Evolutionary conservation across 2,888 invertebrate genomes (phyloP), one percentile per base, ranked within the genome.

Genomic region (Cryptocephalus primarius): DNA sequence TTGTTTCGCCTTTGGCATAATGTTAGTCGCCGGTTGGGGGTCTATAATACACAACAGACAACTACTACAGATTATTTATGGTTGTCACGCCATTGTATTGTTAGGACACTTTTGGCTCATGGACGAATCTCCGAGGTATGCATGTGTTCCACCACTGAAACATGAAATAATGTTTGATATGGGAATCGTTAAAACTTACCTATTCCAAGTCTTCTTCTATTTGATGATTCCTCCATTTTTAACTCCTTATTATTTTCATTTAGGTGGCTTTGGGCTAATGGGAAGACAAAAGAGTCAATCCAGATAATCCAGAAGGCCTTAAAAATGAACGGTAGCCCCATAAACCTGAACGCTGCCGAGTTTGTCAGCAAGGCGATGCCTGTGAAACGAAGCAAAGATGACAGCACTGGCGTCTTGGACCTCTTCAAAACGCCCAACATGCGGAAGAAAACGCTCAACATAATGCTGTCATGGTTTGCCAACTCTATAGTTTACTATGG

Each of bases 401-500:
- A 71, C 13, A 70, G 76, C 1, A 82, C 79, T 32, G 77, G 82
- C 4, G 75, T 85, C 0, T 53, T 73, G 9, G 88, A 88, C 67
- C 72, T 91, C n/a, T 85, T 90, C 63, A 83, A 76, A 66, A 86
- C 87, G 0, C 86, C 88, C 1, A 85, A 85, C 66, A 68, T 91
- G 46, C 75, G 89, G 49, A 81, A 76, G 52, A 88, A 87, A 67
- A 85, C 87, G 0, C 64, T 90, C 8, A 90, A 88, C 62, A 79
- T 88, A 8, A 88, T 88, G 59, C 73, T 89, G 10, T 83, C 83
- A 60, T 91, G 89, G 89, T 88, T 89, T 63, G 87, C 89, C n/a
- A 89, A 88, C 65, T 85, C 89, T 2, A 75, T 90, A 49, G 87
- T 84, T 1, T 91, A 90, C 68, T 90, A 90, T 59, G 90, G 90